Evolutionary conservation across 2,888 invertebrate genomes (phyloP).

Genomic region (Lithosia quadra): DNA sequence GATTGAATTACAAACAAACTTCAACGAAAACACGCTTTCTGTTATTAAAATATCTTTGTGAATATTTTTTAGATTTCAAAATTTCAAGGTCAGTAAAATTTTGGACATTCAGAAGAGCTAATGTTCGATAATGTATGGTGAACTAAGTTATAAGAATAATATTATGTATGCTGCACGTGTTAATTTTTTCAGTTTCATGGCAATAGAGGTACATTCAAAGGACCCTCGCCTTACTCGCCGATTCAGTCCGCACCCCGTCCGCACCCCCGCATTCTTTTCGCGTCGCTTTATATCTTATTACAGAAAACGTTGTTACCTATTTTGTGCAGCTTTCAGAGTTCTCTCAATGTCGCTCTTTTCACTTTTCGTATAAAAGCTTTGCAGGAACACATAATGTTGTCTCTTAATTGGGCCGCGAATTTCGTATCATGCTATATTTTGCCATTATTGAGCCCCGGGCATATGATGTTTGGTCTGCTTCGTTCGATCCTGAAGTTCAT

Average conservation of each 20-base stretch:
- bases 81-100: neutral
- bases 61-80: neutral
- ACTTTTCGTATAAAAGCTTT: constrained; percentile 29
- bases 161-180: neutral
- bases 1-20: neutral
- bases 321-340: constrained; percentile 9
- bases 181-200: neutral
- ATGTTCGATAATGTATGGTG: neutral
- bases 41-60: neutral
- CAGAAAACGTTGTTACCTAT: constrained; percentile 6
- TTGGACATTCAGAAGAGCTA: neutral
- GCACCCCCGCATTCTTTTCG: constrained; percentile 8
- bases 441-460: constrained; percentile 22
- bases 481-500: neutral
- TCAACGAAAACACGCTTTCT: neutral
- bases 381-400: constrained; percentile 30
- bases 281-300: constrained; percentile 11
- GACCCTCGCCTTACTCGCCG: neutral
- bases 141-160: neutral
- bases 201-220: neutral
- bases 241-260: neutral
- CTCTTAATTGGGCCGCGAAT: constrained; percentile 40
- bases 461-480: constrained; percentile 14
- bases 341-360: constrained; percentile 8
- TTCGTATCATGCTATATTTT: constrained; percentile 22